These are phyloP conservation scores for Ommatoiulus sabulosus DNA, from an alignment of 2,888 invertebrate species.

Conservation along the genomic window DNA sequence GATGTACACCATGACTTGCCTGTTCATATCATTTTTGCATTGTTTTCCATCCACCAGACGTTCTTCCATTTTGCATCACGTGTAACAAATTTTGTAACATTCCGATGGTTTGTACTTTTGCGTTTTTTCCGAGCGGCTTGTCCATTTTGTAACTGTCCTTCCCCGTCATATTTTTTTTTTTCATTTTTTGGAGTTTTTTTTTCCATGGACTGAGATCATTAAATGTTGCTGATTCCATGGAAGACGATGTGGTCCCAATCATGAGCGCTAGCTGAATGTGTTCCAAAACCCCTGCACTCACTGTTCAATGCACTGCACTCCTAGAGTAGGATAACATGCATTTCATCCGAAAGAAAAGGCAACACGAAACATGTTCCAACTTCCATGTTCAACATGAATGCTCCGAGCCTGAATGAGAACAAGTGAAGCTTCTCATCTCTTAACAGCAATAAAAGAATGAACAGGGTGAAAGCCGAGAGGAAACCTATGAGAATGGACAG, in stretches of 20 bases:
- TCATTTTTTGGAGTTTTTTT: background rate
- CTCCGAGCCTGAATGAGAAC: background rate
- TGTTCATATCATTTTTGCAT: slow-evolving; percentile 34
- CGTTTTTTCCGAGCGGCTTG: background rate
- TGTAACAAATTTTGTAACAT: slow-evolving; percentile 22
- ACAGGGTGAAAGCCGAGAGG: slow-evolving; percentile 43
- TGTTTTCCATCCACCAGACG: slow-evolving; percentile 32
- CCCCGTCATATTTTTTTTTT: background rate
- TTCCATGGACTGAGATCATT: background rate
- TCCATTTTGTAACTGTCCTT: background rate
- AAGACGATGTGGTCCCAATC: background rate
- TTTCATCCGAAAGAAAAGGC: background rate
- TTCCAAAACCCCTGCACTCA: slow-evolving; percentile 18
- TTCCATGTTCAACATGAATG: background rate
- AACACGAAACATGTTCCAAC: background rate
- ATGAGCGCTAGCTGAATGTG: background rate
- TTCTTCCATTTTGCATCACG: slow-evolving; percentile 2
- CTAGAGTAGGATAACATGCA: background rate
- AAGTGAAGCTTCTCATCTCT: background rate
- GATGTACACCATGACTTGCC: slow-evolving; percentile 9
- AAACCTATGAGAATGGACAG: slow-evolving; percentile 39
- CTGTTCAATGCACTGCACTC: slow-evolving; percentile 25
- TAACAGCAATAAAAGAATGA: slow-evolving; percentile 42
- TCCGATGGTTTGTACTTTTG: slow-evolving; percentile 2
- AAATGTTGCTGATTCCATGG: slow-evolving; percentile 20